These are phyloP conservation scores for Tiliqua scincoides DNA, from an alignment of 2,113 vertebrate species.

Conservation along the genomic window DNA sequence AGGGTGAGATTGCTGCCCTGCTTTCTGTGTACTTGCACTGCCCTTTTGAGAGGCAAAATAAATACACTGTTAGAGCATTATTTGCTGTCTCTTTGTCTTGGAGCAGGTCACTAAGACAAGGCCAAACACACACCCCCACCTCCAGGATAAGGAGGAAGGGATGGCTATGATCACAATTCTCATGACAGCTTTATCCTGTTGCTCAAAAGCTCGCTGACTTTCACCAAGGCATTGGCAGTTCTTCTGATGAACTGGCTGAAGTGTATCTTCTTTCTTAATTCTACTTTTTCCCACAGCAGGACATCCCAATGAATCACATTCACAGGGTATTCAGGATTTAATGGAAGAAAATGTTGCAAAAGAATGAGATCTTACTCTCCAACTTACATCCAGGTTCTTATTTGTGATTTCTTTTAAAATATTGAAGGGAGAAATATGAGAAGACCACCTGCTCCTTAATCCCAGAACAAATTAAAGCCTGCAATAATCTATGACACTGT, in stretches of 20 bases:
- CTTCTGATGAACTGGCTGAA: not conserved
- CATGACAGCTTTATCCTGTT: not conserved
- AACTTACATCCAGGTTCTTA: not conserved
- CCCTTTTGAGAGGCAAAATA: too few species aligned
- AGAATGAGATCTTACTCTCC: not conserved
- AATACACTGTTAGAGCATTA: too few species aligned
- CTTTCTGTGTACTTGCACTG: too few species aligned
- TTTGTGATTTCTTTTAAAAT: not conserved
- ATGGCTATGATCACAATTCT: not conserved
- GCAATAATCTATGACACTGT: not conserved
- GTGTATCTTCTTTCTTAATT: not conserved
- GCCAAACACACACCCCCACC: too few species aligned
- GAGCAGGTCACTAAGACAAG: too few species aligned
- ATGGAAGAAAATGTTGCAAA: not conserved
- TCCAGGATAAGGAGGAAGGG: too few species aligned
- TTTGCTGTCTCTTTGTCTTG: too few species aligned
- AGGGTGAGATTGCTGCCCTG: too few species aligned
- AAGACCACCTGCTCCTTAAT: not conserved
- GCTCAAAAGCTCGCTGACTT: not conserved
- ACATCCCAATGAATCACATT: not conserved
- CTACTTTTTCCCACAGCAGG: slow-evolving; percentile 2
- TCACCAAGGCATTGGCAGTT: not conserved
- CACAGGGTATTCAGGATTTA: not conserved
- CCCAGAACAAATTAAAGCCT: not conserved
- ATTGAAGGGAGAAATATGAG: fast-evolving